Percentiles rank a stretch among this genome's conserved stretches.
These are phyloP conservation scores for Drosophila hydei DNA, from an alignment of 1,140 invertebrate genomes.

Conservation along the genomic window DNA sequence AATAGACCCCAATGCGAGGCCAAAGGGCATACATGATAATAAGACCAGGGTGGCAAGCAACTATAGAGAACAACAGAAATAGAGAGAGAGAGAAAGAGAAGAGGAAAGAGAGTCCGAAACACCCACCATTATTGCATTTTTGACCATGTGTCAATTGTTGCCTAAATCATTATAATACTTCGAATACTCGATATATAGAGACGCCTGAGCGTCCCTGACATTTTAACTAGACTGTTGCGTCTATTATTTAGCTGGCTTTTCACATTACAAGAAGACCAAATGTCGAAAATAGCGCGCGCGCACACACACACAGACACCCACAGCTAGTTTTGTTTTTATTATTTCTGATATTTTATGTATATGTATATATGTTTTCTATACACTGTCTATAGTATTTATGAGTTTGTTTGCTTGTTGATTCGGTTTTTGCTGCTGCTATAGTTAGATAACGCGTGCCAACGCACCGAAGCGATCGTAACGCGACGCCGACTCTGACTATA, in stretches of 20 bases:
- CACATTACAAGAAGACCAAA: conserved; percentile 48
- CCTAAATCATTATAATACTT: conserved; percentile 33
- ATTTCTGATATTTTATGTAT: conserved; percentile 13
- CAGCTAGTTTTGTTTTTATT: conserved; percentile 1
- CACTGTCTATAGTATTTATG: conserved; percentile 31
- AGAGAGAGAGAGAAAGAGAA: background rate
- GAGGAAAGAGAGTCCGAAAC: background rate
- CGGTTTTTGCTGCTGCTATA: conserved; percentile 11
- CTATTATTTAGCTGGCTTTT: conserved; percentile 5
- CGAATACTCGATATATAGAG: conserved; percentile 10
- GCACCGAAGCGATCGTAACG: conserved; percentile 42
- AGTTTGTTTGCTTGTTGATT: conserved; percentile 12
- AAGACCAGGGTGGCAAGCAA: conserved; percentile 1
- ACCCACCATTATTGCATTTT: conserved; percentile 60
- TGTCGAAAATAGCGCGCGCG: conserved; percentile 31
- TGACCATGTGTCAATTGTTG: conserved; percentile 42
- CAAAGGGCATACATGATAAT: conserved; percentile 34
- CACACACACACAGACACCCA: conserved; percentile 9
- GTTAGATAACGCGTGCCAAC: conserved; percentile 18
- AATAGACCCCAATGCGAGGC: background rate
- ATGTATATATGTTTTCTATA: conserved; percentile 15
- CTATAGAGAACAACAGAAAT: conserved; percentile 22
- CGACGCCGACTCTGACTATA: conserved; percentile 47
- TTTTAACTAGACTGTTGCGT: conserved; percentile 36
- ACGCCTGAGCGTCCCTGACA: conserved; percentile 29